These are phyloP conservation scores for Phasia obesa DNA, from an alignment of 2,888 invertebrate species.

Conservation along the genomic window DNA sequence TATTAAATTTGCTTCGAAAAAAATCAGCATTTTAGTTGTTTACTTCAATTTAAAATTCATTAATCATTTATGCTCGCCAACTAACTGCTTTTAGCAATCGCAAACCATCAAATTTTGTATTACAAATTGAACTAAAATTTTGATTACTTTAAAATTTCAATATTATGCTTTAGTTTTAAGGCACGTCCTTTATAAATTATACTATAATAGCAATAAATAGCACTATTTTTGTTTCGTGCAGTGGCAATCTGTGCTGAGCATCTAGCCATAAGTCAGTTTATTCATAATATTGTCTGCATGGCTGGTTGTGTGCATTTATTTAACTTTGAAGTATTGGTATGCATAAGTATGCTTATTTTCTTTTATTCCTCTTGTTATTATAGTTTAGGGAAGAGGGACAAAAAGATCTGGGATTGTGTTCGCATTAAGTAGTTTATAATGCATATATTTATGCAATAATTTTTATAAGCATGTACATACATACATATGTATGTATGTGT, in stretches of 20 bases:
- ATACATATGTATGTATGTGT: background rate
- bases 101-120: no score
- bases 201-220: background rate
- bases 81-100: no score
- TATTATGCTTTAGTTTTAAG: no score
- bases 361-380: constrained; percentile 1
- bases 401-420: background rate
- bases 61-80: no score
- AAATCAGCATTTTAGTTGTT: no score
- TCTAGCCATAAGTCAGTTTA: background rate
- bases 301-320: background rate
- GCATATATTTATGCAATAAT: constrained; percentile 6
- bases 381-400: background rate
- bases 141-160: no score
- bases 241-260: no score
- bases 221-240: constrained; percentile 13
- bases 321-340: constrained; percentile 23
- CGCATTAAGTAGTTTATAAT: constrained; percentile 39
- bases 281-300: no score
- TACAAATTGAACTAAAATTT: no score
- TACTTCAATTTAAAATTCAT: no score
- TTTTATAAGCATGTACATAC: background rate
- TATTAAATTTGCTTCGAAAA: no score
- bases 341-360: constrained; percentile 53
- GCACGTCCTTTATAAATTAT: background rate